phyloP scores from a whole-genome alignment of 1,140 invertebrate species.

The Sweltsa coloradensis region DNA sequence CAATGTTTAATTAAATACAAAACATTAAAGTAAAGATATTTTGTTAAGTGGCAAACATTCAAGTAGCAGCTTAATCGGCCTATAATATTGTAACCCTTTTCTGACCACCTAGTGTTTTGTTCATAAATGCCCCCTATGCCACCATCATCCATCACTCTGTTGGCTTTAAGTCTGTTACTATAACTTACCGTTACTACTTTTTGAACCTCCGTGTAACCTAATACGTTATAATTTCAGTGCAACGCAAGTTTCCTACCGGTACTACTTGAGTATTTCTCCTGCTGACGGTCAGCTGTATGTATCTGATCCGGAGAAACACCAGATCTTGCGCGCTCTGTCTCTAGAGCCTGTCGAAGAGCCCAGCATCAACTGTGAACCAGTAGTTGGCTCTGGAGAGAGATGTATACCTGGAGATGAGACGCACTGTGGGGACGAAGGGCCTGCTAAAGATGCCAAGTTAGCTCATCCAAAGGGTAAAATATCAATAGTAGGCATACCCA shows the following conservation, averaged over 20 bases:
- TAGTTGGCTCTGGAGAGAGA: conserved; percentile 90
- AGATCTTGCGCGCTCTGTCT: conserved; percentile 62
- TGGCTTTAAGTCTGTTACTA: too few relatives aligned
- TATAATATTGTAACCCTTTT: too few relatives aligned
- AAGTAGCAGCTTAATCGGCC: too few relatives aligned
- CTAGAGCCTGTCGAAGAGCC: conserved; percentile 70
- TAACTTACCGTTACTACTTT: too few relatives aligned
- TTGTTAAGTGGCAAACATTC: too few relatives aligned
- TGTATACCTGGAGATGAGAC: conserved; percentile 85
- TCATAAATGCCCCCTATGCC: too few relatives aligned
- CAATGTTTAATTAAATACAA: too few relatives aligned
- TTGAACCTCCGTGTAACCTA: neutral
- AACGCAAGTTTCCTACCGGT: conserved; percentile 88
- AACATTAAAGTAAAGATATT: too few relatives aligned
- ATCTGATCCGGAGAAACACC: conserved; percentile 87
- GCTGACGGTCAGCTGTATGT: conserved; percentile 91
- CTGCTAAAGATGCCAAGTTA: conserved; percentile 77
- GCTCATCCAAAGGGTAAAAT: conserved; percentile 95
- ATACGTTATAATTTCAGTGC: conserved; percentile 45
- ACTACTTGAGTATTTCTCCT: conserved; percentile 88
- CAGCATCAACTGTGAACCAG: conserved; percentile 71
- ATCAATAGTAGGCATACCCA: too few relatives aligned
- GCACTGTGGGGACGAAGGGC: conserved; percentile 87
- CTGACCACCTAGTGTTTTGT: too few relatives aligned
- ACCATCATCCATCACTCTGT: too few relatives aligned